Base-by-base conservation (phyloP, 2,888 invertebrate genomes). In the Drosophila nigricruria region DNA sequence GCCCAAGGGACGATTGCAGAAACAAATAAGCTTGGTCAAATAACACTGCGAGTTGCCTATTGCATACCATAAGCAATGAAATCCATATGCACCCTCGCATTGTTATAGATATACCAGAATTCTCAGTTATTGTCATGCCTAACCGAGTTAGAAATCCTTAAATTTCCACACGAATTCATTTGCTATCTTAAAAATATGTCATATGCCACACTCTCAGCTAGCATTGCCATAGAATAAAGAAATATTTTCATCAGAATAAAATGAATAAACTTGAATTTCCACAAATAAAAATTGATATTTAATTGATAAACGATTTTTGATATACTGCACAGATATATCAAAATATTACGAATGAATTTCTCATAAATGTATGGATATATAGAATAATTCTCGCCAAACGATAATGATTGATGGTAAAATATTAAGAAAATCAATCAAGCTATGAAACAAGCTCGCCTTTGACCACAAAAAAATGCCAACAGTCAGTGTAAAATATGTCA, bases 351-450 rank as follows among this genome's bases (percentile, higher is more conserved):
- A 49, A 60, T 45, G 38, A 18, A 43, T 57, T 47, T 58, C 25
- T 16, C 18, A 34, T n/a, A 40, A 50, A 40, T 32, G 16, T 25
- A 9, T 20, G 3, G n/a, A n/a, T 18, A 6, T 0, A 14, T 32
- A 32, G 2, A 14, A 38, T 49, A 36, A 54, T 45, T 50, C 64
- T 3, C 40, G 20, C 18, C 20, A 10, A 20, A 3, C 56, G 20
- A 53, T 59, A 47, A 62, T 79, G 76, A 84, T 82, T 73, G 81
- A 83, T 85, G 61, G 54, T 49, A 60, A 60, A 60, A 64, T 67
- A 75, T 81, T 79, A 77, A 60, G 50, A 47, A 71, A 83, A 86
- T 84, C 83, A 84, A 83, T 86, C 86, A 84, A 80, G 66, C 64
- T 68, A 54, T 76, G 61, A 76, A 78, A 70, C 42, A 30, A 49